Evolutionary conservation across 2,888 invertebrate genomes (phyloP).

Genomic region (Habroteleia sp.): DNA sequence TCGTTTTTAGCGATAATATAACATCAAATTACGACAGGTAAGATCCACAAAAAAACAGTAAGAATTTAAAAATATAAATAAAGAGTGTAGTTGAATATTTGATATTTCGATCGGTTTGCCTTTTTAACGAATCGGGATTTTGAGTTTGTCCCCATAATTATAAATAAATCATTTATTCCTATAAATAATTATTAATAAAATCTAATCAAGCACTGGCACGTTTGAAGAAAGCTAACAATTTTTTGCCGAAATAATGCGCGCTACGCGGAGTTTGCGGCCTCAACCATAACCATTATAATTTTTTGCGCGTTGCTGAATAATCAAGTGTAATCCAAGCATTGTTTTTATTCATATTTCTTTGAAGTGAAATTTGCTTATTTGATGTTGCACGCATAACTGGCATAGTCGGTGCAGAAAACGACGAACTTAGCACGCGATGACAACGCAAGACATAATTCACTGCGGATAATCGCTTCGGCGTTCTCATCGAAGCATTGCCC

Average conservation of each 20-base stretch:
- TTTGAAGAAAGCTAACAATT: slow-evolving; percentile 7
- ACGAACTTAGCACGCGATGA: slow-evolving; percentile 64
- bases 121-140: no score
- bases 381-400: slow-evolving; percentile 55
- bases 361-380: slow-evolving; percentile 48
- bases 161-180: no score
- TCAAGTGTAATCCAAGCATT: slow-evolving; percentile 31
- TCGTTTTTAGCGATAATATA: slow-evolving; percentile 75
- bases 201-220: slow-evolving; percentile 20
- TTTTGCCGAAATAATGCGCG: no score
- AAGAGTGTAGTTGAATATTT: no score
- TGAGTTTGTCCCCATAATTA: no score
- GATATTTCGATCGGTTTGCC: no score
- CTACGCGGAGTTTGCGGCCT: slow-evolving; percentile 7
- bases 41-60: slow-evolving; percentile 61
- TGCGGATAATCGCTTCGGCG: slow-evolving; percentile 59
- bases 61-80: slow-evolving; percentile 1
- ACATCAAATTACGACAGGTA: slow-evolving; percentile 77
- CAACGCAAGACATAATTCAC: slow-evolving; percentile 66
- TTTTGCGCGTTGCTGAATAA: slow-evolving; percentile 13
- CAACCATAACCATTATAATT: slow-evolving; percentile 22
- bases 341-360: slow-evolving; percentile 49
- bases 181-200: slow-evolving; percentile 6
- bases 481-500: slow-evolving; percentile 75
- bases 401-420: slow-evolving; percentile 60